Evolutionary conservation across 2,113 vertebrate genomes (phyloP), one percentile per base, ranked within the genome.

Genomic region (Balaeniceps rex): DNA sequence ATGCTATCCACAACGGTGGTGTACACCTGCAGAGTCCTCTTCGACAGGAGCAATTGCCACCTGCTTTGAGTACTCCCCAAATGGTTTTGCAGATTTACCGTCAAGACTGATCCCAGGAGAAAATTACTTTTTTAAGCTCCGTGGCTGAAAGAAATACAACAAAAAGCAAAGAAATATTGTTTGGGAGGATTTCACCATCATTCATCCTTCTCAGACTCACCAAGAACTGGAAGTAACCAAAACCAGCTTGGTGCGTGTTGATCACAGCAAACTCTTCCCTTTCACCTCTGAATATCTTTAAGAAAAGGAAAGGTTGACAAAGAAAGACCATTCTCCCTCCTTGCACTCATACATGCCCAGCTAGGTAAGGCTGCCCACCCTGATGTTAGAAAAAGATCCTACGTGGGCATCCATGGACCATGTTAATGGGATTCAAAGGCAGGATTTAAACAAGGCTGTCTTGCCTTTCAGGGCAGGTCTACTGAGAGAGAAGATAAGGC

Each of bases 1-100:
- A 4, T 13, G 28, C 13, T 34, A 34, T 10, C 49, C 38, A n/a
- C 0, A 0, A 15, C 4, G 8, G 34, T 52, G 28, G 24, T 40
- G 28, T 13, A 7, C 23, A 16, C 14, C 78, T 68, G 28, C 47
- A 74, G 64, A 71, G 33, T 36, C 63, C 38, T 63, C 60, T 83
- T 29, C 1, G 0, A 23, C 26, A 54, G 61, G 12, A 36, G 3
- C 3, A 11, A 19, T 42, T 64, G 47, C 51, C 65, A 82, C 11
- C 23, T 0, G 2, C 13, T 66, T n/a, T 49, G 40, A 58, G 10
- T 49, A 40, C 7, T 42, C 19, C 33, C 8, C 42, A 58, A 7
- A 58, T 15, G 28, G 31, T 24, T 68, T 36, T 74, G 49, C 38
- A 57, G 23, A 47, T 21, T 26, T 6, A 17, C 29, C 34, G 3